Evolutionary conservation across 2,113 vertebrate genomes (phyloP), one percentile per base, ranked within the genome.

Genomic region (Gobius niger): DNA sequence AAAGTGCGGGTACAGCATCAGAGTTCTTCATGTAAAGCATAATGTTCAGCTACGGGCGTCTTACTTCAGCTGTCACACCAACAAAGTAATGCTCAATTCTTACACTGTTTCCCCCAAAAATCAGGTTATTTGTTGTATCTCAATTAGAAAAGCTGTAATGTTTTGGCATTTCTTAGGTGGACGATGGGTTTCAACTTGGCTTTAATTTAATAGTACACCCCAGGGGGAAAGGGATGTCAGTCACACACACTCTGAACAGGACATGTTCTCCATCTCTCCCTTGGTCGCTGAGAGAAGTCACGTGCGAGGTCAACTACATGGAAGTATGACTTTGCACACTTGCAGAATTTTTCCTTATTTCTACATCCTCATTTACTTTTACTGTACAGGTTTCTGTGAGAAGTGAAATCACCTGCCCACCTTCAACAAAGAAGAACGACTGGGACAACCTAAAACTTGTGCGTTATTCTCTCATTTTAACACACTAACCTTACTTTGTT

Each of bases 261-360:
- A 85, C 80, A 46, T 93, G 90, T 68, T 47, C 57, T 7, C 59
- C 74, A 0, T 6, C 63, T 5, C 52, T 75, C 0, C 53, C 61
- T 2, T 90, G 85, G 82, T 76, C 84, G 47, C 73, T 85, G 13
- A 84, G 86, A 64, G 89, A 91, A 54, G 69, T 91, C 7, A 82
- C 71, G 34, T 93, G 90, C 82, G 89, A 92, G 67, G 44, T 65
- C 11, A 90, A 91, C 82, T 91, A 91, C 77, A 91, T 93, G 87
- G 92, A 93, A 70, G 91, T 90, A 67, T 34, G 63, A 5, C 44
- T 14, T 5, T 3, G 2, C 63, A 9, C 0, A 46, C 10, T 44
- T 6, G 42, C 4, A 44, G 2, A 5, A 16, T 11, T 1, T 8
- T 1, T 0, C 11, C 44, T 59, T 11, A 19, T 0, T 7, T 4